phyloP scores from a whole-genome alignment of 2,888 invertebrate species.

The Drosophila nr. perissopoda region DNA sequence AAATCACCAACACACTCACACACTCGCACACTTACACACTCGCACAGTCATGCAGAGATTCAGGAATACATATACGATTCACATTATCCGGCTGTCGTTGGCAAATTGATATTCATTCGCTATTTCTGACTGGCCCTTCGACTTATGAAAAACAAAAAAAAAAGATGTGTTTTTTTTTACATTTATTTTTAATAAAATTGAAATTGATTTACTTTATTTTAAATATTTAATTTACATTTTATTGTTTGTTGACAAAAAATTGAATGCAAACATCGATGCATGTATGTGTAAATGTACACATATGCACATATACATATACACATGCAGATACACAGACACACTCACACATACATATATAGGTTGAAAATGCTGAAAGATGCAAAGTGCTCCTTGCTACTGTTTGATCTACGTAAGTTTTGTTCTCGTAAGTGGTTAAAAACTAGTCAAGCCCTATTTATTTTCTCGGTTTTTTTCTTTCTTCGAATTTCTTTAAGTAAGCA shows the following conservation, averaged over 20 bases:
- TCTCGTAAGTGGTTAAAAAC: slow-evolving; percentile 30
- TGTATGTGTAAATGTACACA: slow-evolving; percentile 5
- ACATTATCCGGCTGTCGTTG: slow-evolving; percentile 29
- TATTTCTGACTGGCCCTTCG: neutral
- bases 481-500: slow-evolving; percentile 11
- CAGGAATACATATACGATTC: slow-evolving; percentile 15
- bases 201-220: slow-evolving; percentile 64
- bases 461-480: neutral
- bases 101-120: slow-evolving; percentile 74
- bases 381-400: slow-evolving; percentile 20
- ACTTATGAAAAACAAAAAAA: neutral
- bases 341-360: neutral
- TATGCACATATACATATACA: slow-evolving; percentile 1
- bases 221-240: slow-evolving; percentile 70
- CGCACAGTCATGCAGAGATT: slow-evolving; percentile 5
- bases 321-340: slow-evolving; percentile 2
- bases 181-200: slow-evolving; percentile 77
- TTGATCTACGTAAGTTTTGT: slow-evolving; percentile 23
- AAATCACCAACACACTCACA: slow-evolving; percentile 73
- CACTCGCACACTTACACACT: slow-evolving; percentile 71
- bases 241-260: slow-evolving; percentile 51
- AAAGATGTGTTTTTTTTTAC: slow-evolving; percentile 57
- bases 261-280: slow-evolving; percentile 19
- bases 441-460: slow-evolving; percentile 47
- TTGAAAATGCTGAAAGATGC: slow-evolving; percentile 24